A percentile compares a stretch with the other conserved stretches of the same genome.
phyloP scores from a whole-genome alignment of 2,113 vertebrate species.

The Halcyon malimbica region DNA sequence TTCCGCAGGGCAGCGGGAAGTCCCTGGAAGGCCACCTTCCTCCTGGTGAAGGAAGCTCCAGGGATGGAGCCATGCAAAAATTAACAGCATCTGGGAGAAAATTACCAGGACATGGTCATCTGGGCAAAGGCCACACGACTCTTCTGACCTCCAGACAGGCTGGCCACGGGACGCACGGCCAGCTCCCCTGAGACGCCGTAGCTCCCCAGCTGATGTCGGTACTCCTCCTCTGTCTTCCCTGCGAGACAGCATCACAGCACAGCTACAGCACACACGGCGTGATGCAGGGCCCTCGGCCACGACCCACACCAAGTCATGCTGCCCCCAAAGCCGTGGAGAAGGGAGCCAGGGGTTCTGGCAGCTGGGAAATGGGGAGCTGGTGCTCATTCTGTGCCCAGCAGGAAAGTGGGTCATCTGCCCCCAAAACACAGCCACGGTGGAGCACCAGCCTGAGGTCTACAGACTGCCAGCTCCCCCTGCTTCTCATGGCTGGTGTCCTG shows the following conservation, averaged over 20 bases:
- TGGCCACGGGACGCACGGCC: slow-evolving; percentile 90
- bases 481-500: background rate
- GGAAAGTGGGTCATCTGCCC: background rate
- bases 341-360: background rate
- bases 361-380: background rate
- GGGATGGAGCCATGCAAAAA: background rate
- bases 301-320: background rate
- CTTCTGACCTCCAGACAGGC: slow-evolving; percentile 96
- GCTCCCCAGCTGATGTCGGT: slow-evolving; percentile 94
- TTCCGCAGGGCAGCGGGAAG: background rate
- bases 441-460: background rate
- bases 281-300: background rate
- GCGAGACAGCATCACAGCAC: background rate
- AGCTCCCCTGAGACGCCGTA: slow-evolving; percentile 95
- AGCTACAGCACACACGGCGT: background rate
- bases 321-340: background rate
- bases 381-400: background rate
- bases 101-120: slow-evolving; percentile 97
- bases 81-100: background rate
- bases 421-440: accelerated
- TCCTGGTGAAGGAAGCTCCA: background rate
- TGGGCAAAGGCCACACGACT: slow-evolving; percentile 97
- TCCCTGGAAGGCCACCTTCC: background rate
- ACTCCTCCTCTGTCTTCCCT: slow-evolving; percentile 94
- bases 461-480: background rate